These are phyloP conservation scores for Dryomyza anilis DNA, from an alignment of 2,888 invertebrate species.

Conservation along the genomic window DNA sequence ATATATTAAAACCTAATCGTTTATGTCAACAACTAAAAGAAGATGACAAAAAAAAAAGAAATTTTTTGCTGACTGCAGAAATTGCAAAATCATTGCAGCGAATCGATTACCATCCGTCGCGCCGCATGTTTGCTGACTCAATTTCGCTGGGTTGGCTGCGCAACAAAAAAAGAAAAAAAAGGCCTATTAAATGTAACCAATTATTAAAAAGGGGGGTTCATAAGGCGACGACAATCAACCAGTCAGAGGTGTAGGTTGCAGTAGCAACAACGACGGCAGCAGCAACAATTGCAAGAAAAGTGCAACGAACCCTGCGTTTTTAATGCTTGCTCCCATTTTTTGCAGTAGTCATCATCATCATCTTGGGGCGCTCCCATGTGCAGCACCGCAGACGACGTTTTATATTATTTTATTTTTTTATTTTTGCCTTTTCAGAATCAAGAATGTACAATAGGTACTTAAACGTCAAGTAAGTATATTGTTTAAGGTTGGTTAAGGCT, in stretches of 20 bases:
- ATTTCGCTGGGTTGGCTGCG: not conserved
- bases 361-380: conserved; percentile 4
- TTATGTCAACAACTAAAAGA: conserved; percentile 15
- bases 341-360: not conserved
- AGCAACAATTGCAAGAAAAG: not conserved
- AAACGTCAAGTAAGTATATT: not conserved
- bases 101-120: conserved; percentile 7
- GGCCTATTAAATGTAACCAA: not conserved
- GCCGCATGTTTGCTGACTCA: conserved; percentile 1
- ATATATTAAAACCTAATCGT: not conserved
- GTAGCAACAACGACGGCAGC: not conserved
- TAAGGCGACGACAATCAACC: not conserved
- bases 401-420: no score
- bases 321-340: not conserved
- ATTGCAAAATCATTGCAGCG: conserved; percentile 20
- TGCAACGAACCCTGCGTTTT: conserved; percentile 19
- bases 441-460: no score
- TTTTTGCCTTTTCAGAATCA: no score
- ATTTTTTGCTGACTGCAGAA: not conserved
- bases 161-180: not conserved
- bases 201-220: conserved; percentile 8
- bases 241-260: no score
- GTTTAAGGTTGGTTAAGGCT: not conserved
- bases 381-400: no score
- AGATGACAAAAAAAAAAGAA: not conserved